Conservation (phyloP, 2,113 vertebrate genomes). For the Megaceryle maxima region DNA sequence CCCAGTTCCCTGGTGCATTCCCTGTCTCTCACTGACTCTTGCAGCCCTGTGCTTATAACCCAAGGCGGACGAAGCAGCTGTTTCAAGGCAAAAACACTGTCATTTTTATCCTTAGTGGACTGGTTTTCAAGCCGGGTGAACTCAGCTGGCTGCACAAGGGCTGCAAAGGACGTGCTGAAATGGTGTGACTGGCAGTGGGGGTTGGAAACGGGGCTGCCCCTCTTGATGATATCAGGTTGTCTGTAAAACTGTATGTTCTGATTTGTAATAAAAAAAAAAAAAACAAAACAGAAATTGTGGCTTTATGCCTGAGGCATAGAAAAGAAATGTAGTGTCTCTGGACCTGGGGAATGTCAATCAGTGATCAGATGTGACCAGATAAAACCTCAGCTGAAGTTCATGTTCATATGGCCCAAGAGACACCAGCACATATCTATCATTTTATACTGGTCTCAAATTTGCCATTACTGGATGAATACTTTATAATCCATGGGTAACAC, state of each 20-base stretch:
- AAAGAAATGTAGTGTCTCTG: neutral
- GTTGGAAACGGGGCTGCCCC: accelerated
- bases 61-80: neutral
- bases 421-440: neutral
- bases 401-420: neutral
- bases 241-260: neutral
- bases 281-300: neutral
- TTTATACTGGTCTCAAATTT: neutral
- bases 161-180: neutral
- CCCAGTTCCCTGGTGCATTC: accelerated
- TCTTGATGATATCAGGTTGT: neutral
- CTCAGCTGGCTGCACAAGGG: neutral
- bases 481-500: neutral
- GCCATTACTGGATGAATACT: neutral
- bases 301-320: neutral
- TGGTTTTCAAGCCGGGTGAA: neutral
- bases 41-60: neutral
- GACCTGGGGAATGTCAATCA: neutral
- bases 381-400: conserved; percentile 20
- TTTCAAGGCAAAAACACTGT: neutral
- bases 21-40: neutral
- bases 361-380: neutral
- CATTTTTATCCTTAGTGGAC: neutral
- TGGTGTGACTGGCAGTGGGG: accelerated
- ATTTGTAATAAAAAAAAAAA: neutral